Percentiles rank a stretch among this genome's conserved stretches.
These are phyloP conservation scores for Henricia sp. DNA, from an alignment of 53 echinoderm and acorn worm species.

Conservation along the genomic window DNA sequence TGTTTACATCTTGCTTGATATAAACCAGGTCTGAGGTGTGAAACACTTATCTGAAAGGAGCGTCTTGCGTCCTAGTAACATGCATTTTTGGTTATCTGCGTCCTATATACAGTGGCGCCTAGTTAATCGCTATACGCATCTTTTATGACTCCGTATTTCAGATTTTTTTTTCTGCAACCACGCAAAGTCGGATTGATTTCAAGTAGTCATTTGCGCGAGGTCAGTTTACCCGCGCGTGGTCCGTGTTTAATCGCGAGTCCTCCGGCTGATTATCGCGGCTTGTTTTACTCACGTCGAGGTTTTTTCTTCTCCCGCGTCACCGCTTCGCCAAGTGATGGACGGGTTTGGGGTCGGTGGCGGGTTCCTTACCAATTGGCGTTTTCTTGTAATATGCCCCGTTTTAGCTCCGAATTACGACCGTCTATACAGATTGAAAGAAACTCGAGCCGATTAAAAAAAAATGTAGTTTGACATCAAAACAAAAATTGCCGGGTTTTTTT, in stretches of 20 bases:
- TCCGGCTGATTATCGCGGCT: slow-evolving; percentile 24
- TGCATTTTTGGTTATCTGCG: too few species aligned
- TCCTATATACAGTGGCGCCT: too few species aligned
- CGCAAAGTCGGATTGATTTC: slow-evolving; percentile 32
- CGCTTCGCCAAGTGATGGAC: neutral
- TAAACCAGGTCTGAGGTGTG: too few species aligned
- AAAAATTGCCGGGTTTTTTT: too few species aligned
- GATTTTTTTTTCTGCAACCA: neutral
- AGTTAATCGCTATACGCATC: too few species aligned
- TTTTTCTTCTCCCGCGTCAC: neutral
- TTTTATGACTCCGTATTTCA: slow-evolving; percentile 1
- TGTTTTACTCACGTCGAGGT: neutral
- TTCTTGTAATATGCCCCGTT: slow-evolving; percentile 23
- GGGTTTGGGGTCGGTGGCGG: neutral
- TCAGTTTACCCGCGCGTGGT: slow-evolving; percentile 29
- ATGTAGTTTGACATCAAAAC: too few species aligned
- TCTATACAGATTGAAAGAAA: neutral
- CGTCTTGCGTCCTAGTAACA: too few species aligned
- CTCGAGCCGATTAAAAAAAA: neutral
- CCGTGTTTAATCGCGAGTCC: slow-evolving; percentile 26
- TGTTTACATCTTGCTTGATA: too few species aligned
- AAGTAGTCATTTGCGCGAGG: slow-evolving; percentile 21
- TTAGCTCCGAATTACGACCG: slow-evolving; percentile 25
- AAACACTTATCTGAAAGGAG: too few species aligned
- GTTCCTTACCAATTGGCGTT: slow-evolving; percentile 41